Evolutionary conservation across 2,797 vertebrate genomes (phyloP), one percentile per base, ranked within the genome.

Genomic region (Oreonectes daqikongensis): DNA sequence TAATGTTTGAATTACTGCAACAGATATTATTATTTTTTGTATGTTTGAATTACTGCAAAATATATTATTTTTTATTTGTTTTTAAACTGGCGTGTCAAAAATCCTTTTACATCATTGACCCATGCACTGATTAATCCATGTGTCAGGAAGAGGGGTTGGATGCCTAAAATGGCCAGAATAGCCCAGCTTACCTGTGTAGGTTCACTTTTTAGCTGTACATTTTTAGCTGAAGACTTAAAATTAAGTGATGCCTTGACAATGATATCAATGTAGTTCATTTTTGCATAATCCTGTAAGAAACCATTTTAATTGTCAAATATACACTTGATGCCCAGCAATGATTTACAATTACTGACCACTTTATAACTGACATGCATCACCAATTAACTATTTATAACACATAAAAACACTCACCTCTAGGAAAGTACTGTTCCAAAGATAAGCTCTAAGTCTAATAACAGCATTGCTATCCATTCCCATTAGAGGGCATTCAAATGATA

Each of bases 371-470:
- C 20, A 10, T 9, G n/a, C 18, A 48, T n/a, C 4, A n/a, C 15
- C 40, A 12, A 42, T 42, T 42, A 42, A 12, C 3, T 42, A 14
- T 0, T 3, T 3, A 42, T 1, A 42, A 42, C 40, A 42, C 12
- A 4, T 10, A 42, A 28, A 35, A 1, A 4, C 20, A 20, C 79
- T 78, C 81, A 99, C 98, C 94, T 97, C 92, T 11, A 95, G 60
- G 81, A 99, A 96, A 0, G 98, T 99, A 79, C 89, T 50, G 75
- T 96, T 97, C 96, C 96, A 98, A 1, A 99, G 85, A 20, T 95
- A 94, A 12, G 97, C 94, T 53, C 89, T 87, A 28, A 98, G 22
- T 2, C 89, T 82, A 10, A 99, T 84, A 1, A 94, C 86, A 24
- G 95, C 96, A 79, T 94, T 97, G 87, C 94, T 97, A 85, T 96